Evolutionary conservation across 2,888 invertebrate species (phyloP), one percentile per base, ranked within the genome.

Genomic region (Conchocele bisecta): DNA sequence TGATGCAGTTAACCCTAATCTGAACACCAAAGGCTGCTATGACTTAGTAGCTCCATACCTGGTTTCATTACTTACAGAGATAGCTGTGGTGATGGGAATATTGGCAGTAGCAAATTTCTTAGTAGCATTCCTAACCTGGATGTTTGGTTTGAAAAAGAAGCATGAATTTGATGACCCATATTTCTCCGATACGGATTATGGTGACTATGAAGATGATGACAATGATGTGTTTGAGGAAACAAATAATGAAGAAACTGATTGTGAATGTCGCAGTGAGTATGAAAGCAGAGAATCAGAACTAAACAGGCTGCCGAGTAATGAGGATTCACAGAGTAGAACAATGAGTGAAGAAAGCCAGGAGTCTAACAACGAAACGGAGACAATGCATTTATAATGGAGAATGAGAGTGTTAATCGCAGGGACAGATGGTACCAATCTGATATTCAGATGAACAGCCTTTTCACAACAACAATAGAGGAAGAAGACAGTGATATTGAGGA

Each of bases 401-500:
- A 46, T 15, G 50, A 37, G 13, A 33, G 24, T 7, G 37, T 48
- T 20, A 50, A 63, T 0, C 50, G 76, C 13, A 61, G 76, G 31
- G 65, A 76, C 42, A 54, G 57, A 41, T 76, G 72, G 72, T 24
- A 71, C 13, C 44, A 57, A 9, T 63, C 71, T 20, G 69, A 46
- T 15, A 41, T 39, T 35, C 48, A 50, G 13, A 67, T 64, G 11
- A 48, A 48, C 17, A 63, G 69, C 50, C 60, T 76, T 22, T 54
- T 76, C 1, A 71, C 76, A 11, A 50, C 64, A n/a, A 68, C 76
- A 11, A 76, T 76, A 22, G 66, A 72, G 22, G 76, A 76, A 26
- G 76, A 76, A 20, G 76, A 76, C 57, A 76, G 72, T 42, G 69
- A 76, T 35, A 63, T 63, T 56, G 72, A 76, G 48, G 76, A 76